A percentile compares a stretch with the other conserved stretches of the same genome.
Conservation (phyloP, 30 jellyfish, hydroid and myxozoan species). For the Sanderia malayensis region DNA sequence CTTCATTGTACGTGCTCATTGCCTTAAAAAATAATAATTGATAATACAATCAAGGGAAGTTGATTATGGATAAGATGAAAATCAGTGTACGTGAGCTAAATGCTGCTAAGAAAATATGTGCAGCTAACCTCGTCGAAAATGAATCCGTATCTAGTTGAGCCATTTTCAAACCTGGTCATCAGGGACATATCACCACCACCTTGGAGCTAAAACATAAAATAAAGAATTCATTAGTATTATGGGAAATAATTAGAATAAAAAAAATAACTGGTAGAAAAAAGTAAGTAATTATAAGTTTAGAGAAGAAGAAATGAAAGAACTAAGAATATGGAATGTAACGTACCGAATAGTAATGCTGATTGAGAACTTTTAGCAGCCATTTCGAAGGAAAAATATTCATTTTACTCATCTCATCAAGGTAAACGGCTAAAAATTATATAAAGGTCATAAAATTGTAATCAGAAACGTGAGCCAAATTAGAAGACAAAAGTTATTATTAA, state of each 20-base stretch:
- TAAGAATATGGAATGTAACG: too few relatives aligned
- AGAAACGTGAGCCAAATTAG: not conserved
- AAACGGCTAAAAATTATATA: slow-evolving; percentile 25
- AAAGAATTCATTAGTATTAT: too few relatives aligned
- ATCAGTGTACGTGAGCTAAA: too few relatives aligned
- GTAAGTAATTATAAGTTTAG: not conserved
- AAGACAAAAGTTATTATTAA: too few relatives aligned
- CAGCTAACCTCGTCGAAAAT: slow-evolving; percentile 48
- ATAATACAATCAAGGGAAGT: too few relatives aligned
- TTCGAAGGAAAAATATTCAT: slow-evolving; percentile 52
- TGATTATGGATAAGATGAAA: too few relatives aligned
- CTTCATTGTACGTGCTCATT: not conserved
- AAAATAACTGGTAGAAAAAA: too few relatives aligned
- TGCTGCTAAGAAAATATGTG: too few relatives aligned
- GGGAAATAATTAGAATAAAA: too few relatives aligned
- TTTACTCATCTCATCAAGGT: slow-evolving; percentile 51
- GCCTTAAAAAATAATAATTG: slow-evolving; percentile 26
- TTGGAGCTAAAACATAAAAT: slow-evolving; percentile 25
- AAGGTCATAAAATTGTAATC: not conserved
- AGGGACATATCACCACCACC: slow-evolving; percentile 73
- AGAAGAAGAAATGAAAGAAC: too few relatives aligned
- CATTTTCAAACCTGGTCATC: slow-evolving; percentile 51
- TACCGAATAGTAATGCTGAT: slow-evolving; percentile 54
- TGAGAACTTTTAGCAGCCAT: slow-evolving; percentile 54
- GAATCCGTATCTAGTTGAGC: slow-evolving; percentile 43